Evolutionary conservation across 2,113 vertebrate genomes (phyloP), one percentile per base, ranked within the genome.

Genomic region (Phodopus roborovskii): DNA sequence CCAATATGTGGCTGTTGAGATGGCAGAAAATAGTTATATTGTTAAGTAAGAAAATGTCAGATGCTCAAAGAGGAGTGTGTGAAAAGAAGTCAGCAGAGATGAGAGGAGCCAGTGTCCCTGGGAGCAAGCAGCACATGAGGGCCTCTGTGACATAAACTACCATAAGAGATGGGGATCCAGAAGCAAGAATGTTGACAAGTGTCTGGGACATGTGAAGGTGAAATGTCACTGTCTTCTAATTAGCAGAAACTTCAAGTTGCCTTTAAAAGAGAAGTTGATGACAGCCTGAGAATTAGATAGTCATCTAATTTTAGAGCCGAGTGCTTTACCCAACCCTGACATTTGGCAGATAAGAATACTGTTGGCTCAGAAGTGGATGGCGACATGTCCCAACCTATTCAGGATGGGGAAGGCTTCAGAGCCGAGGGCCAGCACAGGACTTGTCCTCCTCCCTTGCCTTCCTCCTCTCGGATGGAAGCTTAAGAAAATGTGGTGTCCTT

Each of bases 231-330:
- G 58, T 74, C 48, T 97, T 70, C 78, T 93, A 68, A 30, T 70
- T 64, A 97, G 71, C 71, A 96, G 75, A 97, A 94, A 64, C 39
- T 86, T 48, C 22, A 28, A 83, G 68, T 95, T 45, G 70, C 71
- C 64, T 86, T 95, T 88, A 58, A 82, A 92, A 64, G 92, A 91
- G 58, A 93, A 68, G 26, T 74, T 64, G 28, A n/a, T 87, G 58
- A 62, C 79, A 86, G 75, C 48, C 86, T 75, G 70, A 66, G 42
- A 89, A 79, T 96, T 90, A 92, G 88, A 94, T 64, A 89, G 75
- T 73, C 56, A n/a, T 92, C 95, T 96, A 62, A 91, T 92, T 95
- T 97, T 96, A 97, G 94, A 82, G 50, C 42, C 62, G 28, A 30
- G 39, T 73, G 42, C 28, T 73, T 71, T 78, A 0, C 60, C 75